A percentile compares a stretch with the other conserved stretches of the same genome.
phyloP scores from a whole-genome alignment of 2,113 vertebrate genomes.

The Hippocampus mohnikei region DNA sequence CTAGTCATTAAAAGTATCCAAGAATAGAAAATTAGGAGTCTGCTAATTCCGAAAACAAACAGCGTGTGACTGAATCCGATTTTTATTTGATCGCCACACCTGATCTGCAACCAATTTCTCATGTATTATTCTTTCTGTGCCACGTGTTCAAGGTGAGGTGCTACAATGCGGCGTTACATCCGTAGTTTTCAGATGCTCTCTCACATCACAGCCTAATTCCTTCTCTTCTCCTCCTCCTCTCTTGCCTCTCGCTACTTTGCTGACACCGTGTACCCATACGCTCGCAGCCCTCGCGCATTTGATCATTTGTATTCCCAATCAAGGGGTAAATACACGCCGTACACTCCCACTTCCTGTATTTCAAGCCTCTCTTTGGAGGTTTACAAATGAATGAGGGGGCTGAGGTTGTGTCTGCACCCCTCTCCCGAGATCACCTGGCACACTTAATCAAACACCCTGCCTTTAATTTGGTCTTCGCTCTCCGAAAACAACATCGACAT shows the following conservation, averaged over 20 bases:
- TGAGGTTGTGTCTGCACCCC: slow-evolving; percentile 60
- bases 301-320: slow-evolving; percentile 72
- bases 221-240: slow-evolving; percentile 67
- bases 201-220: slow-evolving; percentile 69
- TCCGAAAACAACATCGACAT: slow-evolving; percentile 63
- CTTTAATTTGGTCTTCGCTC: slow-evolving; percentile 70
- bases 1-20: slow-evolving; percentile 76
- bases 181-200: slow-evolving; percentile 66
- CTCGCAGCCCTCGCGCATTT: slow-evolving; percentile 61
- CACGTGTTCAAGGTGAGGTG: slow-evolving; percentile 63
- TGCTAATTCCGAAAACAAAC: slow-evolving; percentile 73
- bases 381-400: slow-evolving; percentile 71
- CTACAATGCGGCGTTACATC: slow-evolving; percentile 61
- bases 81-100: slow-evolving; percentile 59
- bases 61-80: slow-evolving; percentile 48
- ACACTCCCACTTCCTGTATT: slow-evolving; percentile 68
- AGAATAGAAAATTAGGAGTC: slow-evolving; percentile 77
- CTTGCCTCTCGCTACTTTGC: slow-evolving; percentile 58
- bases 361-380: slow-evolving; percentile 65
- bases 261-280: slow-evolving; percentile 64
- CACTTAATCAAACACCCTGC: slow-evolving; percentile 66
- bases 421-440: slow-evolving; percentile 74
- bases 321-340: slow-evolving; percentile 62
- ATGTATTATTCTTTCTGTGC: slow-evolving; percentile 73
- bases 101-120: slow-evolving; percentile 65